These are phyloP conservation scores for Thunnus albacares DNA, from an alignment of 2,797 vertebrate species.

Conservation along the genomic window DNA sequence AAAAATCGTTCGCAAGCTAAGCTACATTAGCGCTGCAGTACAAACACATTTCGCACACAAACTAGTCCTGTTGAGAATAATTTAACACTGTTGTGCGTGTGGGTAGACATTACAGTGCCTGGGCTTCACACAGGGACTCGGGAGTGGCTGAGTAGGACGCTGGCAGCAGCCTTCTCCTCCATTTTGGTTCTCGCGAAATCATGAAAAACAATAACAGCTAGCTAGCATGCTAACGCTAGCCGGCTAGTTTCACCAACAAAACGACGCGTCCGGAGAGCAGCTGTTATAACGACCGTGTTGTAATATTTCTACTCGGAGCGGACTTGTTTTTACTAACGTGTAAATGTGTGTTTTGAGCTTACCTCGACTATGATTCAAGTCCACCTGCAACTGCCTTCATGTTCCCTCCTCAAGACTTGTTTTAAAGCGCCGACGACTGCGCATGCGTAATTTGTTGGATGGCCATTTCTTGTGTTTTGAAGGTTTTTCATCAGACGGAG, in stretches of 20 bases:
- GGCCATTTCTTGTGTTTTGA: constrained; percentile 74
- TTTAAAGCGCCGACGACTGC: constrained; percentile 80
- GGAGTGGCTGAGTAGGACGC: constrained; percentile 80
- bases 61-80: background rate
- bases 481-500: constrained; percentile 5
- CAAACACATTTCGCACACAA: background rate
- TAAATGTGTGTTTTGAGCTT: constrained; percentile 48
- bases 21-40: constrained; percentile 45
- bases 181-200: constrained; percentile 83
- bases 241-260: constrained; percentile 42
- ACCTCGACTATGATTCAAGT: constrained; percentile 76
- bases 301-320: accelerated
- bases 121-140: constrained; percentile 63
- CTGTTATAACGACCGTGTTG: background rate
- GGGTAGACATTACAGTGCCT: constrained; percentile 33
- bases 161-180: constrained; percentile 79
- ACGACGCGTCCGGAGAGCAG: background rate
- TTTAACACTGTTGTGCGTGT: background rate
- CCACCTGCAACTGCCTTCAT: constrained; percentile 80
- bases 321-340: accelerated
- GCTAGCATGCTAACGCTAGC: constrained; percentile 78
- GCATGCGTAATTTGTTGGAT: constrained; percentile 79
- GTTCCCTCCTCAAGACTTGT: constrained; percentile 85
- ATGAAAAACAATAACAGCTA: constrained; percentile 87
- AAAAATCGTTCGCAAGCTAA: constrained; percentile 45